Evolutionary conservation across 2,888 invertebrate genomes (phyloP), one percentile per base, ranked within the genome.

Genomic region (Eurytoma californica): DNA sequence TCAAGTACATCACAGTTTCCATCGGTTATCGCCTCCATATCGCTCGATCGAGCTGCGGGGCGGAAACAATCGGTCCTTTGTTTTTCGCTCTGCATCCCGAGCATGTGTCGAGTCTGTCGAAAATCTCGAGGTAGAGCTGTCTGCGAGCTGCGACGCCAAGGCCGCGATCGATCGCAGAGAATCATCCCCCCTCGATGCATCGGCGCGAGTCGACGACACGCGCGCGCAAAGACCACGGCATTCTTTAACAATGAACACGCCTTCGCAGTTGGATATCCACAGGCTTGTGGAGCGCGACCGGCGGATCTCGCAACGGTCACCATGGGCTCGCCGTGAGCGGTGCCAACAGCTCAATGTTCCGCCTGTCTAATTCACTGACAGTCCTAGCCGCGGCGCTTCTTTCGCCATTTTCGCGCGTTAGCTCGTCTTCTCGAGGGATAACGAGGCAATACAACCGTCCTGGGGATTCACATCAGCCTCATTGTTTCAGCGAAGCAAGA

Each of bases 51-150:
- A 72, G 20, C 20, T 24, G n/a, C 63, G 28, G 60, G 73, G 68
- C 76, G 78, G 79, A 81, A 81, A 81, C 81, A 81, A 81, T 81
- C 60, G 79, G 53, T 72, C 72, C 70, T 81, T 81, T 79, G 74
- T 81, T 69, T 53, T 73, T 77, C 58, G 66, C 51, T 65, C 58
- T 67, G 47, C 49, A 47, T 5, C 61, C 13, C 49, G 13, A n/a
- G 18, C 58, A 30, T 39, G 13, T 55, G 20, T n/a, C 16, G n/a
- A 49, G 53, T 30, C 61, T 65, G 24, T 28, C 66, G 51, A 69
- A 30, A 30, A 70, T 39, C 61, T 2, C 49, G 28, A 14, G 3
- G 30, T 3, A 18, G 16, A 30, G n/a, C 4, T 9, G 30, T n/a
- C 20, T 7, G 20, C 1, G 51, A 20, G 18, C 28, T 12, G 24